Percentiles rank a stretch among this genome's conserved stretches.
Evolutionary conservation across 2,797 vertebrate species (phyloP).

Genomic region (Darevskia mixta): DNA sequence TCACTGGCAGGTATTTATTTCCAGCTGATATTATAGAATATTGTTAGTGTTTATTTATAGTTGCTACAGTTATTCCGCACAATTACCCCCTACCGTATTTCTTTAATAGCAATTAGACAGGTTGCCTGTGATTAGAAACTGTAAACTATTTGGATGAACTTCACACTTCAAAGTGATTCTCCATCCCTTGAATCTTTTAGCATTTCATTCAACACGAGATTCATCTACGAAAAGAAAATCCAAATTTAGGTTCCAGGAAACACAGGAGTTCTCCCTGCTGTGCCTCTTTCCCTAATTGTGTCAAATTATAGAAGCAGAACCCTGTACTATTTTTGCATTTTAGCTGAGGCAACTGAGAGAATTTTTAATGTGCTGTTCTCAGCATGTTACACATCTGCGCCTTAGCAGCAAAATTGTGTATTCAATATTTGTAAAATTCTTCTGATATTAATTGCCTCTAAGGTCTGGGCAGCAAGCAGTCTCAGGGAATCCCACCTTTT

Average conservation of each 20-base stretch:
- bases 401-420: constrained; percentile 30
- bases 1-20: neutral
- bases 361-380: constrained; percentile 71
- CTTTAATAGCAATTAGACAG: constrained; percentile 19
- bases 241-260: constrained; percentile 24
- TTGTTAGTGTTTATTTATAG: constrained; percentile 7
- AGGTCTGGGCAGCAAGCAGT: neutral
- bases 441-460: constrained; percentile 24
- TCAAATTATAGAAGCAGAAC: constrained; percentile 42
- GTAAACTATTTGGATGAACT: constrained; percentile 30
- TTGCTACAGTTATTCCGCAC: neutral
- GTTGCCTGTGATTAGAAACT: constrained; percentile 13
- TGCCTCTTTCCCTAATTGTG: constrained; percentile 22
- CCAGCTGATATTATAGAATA: neutral
- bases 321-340: constrained; percentile 67
- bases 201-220: constrained; percentile 29
- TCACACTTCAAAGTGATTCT: constrained; percentile 35
- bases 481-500: neutral
- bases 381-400: constrained; percentile 54
- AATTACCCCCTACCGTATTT: neutral
- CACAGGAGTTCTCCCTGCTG: neutral
- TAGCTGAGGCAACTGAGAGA: constrained; percentile 69
- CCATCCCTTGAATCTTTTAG: constrained; percentile 39
- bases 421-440: neutral
- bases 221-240: constrained; percentile 26